Evolutionary conservation across 2,113 vertebrate genomes (phyloP), one percentile per base, ranked within the genome.

Genomic region (Chamaetylas fuelleborni): DNA sequence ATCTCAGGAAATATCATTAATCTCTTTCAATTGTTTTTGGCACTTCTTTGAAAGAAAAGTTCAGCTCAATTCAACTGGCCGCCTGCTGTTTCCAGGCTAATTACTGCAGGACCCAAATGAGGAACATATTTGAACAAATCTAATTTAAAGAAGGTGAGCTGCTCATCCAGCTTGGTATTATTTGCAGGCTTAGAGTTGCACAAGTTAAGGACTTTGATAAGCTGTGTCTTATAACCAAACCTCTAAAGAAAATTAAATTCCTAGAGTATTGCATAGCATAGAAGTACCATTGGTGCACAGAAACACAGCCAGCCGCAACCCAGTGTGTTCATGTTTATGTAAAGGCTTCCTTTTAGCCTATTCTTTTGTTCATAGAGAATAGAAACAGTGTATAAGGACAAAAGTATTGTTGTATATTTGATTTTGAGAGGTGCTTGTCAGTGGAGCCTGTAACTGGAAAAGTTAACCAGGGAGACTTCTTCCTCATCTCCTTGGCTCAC

Each of bases 1-100:
- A 94, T 96, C 92, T 94, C 93, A 94, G 93, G 90, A 96, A 95
- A 95, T 86, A 91, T 88, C 82, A 90, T 95, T 95, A 93, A 72
- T 62, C 80, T 92, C 82, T 64, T 94, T 93, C 34, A 6, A 90
- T 95, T 94, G 85, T 88, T 96, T 96, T 93, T 96, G 90, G 80
- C 81, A 88, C 64, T 92, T 90, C 79, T 94, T 86, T 96, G 94
- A 94, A 95, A 88, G 90, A 92, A 70, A 91, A 83, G 62, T 92
- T 93, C 88, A 90, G 72, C 40, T 92, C 82, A 90, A 92, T 90
- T 67, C 58, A 67, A 91, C 34, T 77, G 85, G 34, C 64, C 83
- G 31, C 45, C 72, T 1, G 4, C 6, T 91, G 58, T 90, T 92
- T 96, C 87, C 58, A 90, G 81, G 81, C 74, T 95, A 96, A 96